These are phyloP conservation scores for Noctua pronuba DNA, from an alignment of 2,888 invertebrate species.

Conservation along the genomic window DNA sequence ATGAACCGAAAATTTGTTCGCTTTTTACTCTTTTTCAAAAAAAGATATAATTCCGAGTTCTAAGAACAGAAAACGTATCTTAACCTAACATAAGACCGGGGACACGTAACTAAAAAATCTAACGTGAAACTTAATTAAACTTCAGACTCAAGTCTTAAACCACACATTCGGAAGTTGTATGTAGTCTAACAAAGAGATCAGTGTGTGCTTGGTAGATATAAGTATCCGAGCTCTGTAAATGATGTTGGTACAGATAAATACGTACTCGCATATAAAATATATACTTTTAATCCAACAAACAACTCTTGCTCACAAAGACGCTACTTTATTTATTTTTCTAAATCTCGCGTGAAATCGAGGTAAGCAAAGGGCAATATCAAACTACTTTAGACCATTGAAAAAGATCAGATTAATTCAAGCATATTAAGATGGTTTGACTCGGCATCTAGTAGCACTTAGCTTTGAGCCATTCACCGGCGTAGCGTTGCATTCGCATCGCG, in stretches of 20 bases:
- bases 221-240: neutral
- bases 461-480: constrained; percentile 40
- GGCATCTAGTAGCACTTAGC: constrained; percentile 42
- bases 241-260: neutral
- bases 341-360: constrained; percentile 11
- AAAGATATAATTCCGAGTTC: neutral
- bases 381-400: constrained; percentile 34
- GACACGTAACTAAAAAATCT: neutral
- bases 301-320: neutral
- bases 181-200: neutral
- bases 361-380: constrained; percentile 20
- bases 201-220: neutral
- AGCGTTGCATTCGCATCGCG: constrained; percentile 49
- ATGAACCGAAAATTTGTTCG: neutral
- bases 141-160: neutral
- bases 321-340: constrained; percentile 11
- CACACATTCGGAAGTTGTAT: neutral
- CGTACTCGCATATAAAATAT: neutral
- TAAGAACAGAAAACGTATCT: neutral
- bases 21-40: neutral
- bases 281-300: constrained; percentile 7
- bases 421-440: constrained; percentile 42
- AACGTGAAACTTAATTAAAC: constrained; percentile 7
- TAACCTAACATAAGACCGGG: neutral
- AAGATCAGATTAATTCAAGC: constrained; percentile 51